Percentiles rank a stretch among this genome's conserved stretches.
Conservation (phyloP, 2,888 invertebrate genomes). For the Myathropa florea region DNA sequence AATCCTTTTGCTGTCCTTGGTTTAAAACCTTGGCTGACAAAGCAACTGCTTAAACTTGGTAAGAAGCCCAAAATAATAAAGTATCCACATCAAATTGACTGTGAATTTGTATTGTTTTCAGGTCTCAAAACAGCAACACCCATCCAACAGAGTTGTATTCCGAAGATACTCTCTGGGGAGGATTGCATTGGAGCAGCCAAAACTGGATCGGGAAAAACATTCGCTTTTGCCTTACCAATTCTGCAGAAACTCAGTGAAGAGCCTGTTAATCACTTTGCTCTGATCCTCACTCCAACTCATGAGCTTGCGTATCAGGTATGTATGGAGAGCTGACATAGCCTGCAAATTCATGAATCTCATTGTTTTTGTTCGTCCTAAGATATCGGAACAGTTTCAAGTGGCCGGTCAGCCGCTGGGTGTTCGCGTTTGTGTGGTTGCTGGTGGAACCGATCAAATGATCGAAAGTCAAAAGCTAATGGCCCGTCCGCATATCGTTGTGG, state of each 20-base stretch:
- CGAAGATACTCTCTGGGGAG: conserved; percentile 87
- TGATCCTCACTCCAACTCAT: conserved; percentile 96
- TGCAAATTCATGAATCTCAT: not conserved
- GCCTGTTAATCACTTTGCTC: conserved; percentile 97
- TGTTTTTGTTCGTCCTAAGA: conserved; percentile 82
- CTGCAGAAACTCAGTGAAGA: conserved; percentile 95
- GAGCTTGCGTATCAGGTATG: conserved; percentile 89
- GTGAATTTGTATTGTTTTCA: conserved; percentile 76
- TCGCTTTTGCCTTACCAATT: conserved; percentile 97
- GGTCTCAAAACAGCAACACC: conserved; percentile 90
- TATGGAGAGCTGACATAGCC: too few relatives aligned
- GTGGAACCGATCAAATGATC: conserved; percentile 94
- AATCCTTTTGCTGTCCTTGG: conserved; percentile 84
- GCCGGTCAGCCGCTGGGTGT: conserved; percentile 94
- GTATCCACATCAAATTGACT: too few relatives aligned
- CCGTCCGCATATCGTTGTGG: conserved; percentile 96
- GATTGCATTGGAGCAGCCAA: conserved; percentile 98
- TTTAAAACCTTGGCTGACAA: conserved; percentile 87
- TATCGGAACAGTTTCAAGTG: conserved; percentile 96
- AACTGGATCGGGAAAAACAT: conserved; percentile 98
- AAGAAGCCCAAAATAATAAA: conserved; percentile 62
- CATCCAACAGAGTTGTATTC: conserved; percentile 91
- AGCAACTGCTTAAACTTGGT: conserved; percentile 87
- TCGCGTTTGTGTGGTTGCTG: conserved; percentile 93
- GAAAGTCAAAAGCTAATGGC: conserved; percentile 92